These are phyloP conservation scores for Myotis davidii DNA, from an alignment of 2,113 vertebrate species.

Conservation along the genomic window DNA sequence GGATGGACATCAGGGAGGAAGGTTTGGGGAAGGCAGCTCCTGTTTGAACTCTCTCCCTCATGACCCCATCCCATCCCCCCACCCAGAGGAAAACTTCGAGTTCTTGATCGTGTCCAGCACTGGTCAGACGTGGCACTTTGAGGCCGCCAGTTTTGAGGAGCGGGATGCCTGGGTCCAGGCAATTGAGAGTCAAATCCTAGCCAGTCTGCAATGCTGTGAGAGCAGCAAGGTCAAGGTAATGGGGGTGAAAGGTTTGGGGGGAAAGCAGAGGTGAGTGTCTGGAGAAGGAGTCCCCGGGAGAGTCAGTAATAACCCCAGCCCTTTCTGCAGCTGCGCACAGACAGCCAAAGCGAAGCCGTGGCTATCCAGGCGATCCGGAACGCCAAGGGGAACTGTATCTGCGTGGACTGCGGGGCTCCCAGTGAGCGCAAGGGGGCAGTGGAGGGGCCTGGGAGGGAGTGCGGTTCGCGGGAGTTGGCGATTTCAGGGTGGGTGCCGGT, in stretches of 20 bases:
- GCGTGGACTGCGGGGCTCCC: slow-evolving; percentile 94
- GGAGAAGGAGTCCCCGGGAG: background rate
- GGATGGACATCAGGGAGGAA: slow-evolving; percentile 64
- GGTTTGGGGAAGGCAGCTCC: slow-evolving; percentile 27
- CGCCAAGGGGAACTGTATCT: slow-evolving; percentile 94
- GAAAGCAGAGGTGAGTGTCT: background rate
- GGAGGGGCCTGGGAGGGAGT: background rate
- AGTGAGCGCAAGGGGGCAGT: slow-evolving; percentile 87
- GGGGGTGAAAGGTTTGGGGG: background rate
- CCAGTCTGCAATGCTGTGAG: slow-evolving; percentile 96
- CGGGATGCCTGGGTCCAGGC: slow-evolving; percentile 96
- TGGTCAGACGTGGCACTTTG: slow-evolving; percentile 98
- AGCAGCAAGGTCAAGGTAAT: slow-evolving; percentile 96
- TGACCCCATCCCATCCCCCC: slow-evolving; percentile 14
- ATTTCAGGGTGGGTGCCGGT: background rate
- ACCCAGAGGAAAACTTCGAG: slow-evolving; percentile 95
- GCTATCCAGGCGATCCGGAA: slow-evolving; percentile 96
- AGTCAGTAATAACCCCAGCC: background rate
- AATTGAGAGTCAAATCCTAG: slow-evolving; percentile 97
- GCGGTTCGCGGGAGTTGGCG: background rate
- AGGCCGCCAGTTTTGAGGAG: slow-evolving; percentile 94
- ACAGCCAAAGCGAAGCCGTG: slow-evolving; percentile 97
- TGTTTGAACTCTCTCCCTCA: slow-evolving; percentile 25
- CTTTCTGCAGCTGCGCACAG: slow-evolving; percentile 89
- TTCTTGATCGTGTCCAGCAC: slow-evolving; percentile 96